Base-by-base conservation (phyloP, 1,140 invertebrate genomes). In the Grapholita molesta region DNA sequence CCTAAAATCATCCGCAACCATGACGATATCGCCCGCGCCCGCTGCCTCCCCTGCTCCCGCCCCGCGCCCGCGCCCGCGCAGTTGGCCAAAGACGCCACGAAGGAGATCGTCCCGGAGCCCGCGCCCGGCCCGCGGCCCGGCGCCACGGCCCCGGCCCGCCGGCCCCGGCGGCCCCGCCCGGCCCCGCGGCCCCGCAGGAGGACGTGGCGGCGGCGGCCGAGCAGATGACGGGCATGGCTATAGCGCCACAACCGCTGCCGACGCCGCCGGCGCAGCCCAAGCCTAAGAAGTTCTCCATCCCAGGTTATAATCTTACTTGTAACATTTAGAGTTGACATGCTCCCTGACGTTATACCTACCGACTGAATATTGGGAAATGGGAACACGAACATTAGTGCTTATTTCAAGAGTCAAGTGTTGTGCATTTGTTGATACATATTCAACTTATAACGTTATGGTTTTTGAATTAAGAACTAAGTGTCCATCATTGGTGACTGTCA, bases 231-330 rank as follows among this genome's bases (percentile, higher is more conserved):
- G 84, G 73, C 0, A 66, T 86, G 66, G 78, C 80, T 8, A 75
- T 87, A 0, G 68, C 80, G 1, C 74, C 68, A 12, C 48, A 71
- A 67, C 80, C 25, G 77, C 87, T 7, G 77, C 79, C 5, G 86
- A 67, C 4, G 81, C 85, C 23, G 74, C 80, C 66, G 55, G 86
- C 92, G 2, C 73, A 76, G 24, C 93, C 95, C 30, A 96, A 96
- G 83, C 95, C 95, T 12, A 97, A 96, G 82, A 97, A 97, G 80
- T 93, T 96, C 30, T 94, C 96, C 72, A 95, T 97, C 80, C 95
- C 96, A 12, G 96, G 93, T 87, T 74, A 21, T 66, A 30, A n/a
- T 12, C 64, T 24, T 23, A 2, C 5, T 48, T 21, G n/a, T n/a
- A n/a, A n/a, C n/a, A n/a, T n/a, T n/a, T n/a, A n/a, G n/a, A n/a